Base-by-base conservation (phyloP, 1,140 invertebrate genomes). In the Teleogryllus occipitalis region DNA sequence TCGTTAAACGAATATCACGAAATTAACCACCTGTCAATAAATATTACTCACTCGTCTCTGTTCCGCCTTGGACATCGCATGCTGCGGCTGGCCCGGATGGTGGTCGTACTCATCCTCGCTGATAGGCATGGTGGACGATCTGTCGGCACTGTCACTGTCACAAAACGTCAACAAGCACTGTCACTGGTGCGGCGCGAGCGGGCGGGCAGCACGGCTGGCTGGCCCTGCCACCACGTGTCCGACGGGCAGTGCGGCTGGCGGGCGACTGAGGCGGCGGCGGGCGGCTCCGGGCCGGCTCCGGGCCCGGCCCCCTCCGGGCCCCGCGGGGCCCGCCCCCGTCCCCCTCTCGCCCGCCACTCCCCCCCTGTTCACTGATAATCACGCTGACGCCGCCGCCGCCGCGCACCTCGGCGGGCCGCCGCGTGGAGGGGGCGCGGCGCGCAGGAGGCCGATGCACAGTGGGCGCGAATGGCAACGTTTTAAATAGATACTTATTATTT, bases 21-120 rank as follows among this genome's bases (percentile, higher is more conserved):
- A n/a, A n/a, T n/a, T n/a, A n/a, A n/a, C n/a, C n/a, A 65, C 18
- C 18, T 75, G 27, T 21, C 12, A 10, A 75, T 5, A 4, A 75
- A 14, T 18, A 1, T 14, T 7, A 54, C 77, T 79, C 73, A 79
- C 78, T 72, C 78, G 74, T 8, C 78, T 18, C 73, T 79, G 78
- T 46, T 79, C 78, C 47, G 78, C 78, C 39, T 79, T 79, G 47
- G 78, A 79, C 78, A 79, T 65, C 0, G 22, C 78, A 12, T 74
- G 78, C 14, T 75, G 72, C 27, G 27, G 27, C 39, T 75, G 78
- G 3, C n/a, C 8, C 48, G 21, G 21, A 75, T 75, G 74, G 47
- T 77, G 76, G 47, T 77, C 76, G n/a, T 54, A 77, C 21, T 77
- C 76, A 12, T 77, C 76, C 21, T 77, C 76, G 12, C 76, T 77